These are phyloP conservation scores for Lepidochitona cinerea DNA, from an alignment of 2,888 invertebrate genomes.

Conservation along the genomic window DNA sequence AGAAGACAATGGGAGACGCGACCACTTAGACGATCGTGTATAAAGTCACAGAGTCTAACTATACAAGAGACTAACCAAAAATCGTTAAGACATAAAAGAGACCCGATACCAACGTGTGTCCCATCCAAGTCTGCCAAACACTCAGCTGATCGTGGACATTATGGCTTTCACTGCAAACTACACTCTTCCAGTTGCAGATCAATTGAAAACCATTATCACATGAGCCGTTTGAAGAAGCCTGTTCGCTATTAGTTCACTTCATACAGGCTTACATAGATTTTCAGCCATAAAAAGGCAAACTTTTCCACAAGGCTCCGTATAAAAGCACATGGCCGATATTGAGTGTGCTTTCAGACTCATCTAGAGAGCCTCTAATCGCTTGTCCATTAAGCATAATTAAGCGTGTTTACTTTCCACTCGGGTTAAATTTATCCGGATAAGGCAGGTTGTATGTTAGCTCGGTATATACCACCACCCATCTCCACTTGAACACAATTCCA, in stretches of 20 bases:
- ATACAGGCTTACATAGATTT: not conserved
- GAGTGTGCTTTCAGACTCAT: not conserved
- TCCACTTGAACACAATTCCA: not conserved
- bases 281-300: not conserved
- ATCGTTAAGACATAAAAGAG: not conserved
- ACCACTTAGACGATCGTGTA: not conserved
- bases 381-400: not conserved
- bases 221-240: not conserved
- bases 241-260: not conserved
- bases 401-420: not conserved
- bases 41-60: not conserved
- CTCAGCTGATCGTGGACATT: not conserved
- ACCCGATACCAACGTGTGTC: not conserved
- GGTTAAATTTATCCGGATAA: not conserved
- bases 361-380: not conserved
- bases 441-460: not conserved
- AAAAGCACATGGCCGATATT: not conserved
- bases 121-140: not conserved
- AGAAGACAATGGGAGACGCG: not conserved
- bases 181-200: not conserved
- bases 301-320: not conserved
- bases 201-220: not conserved
- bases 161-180: not conserved
- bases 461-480: not conserved
- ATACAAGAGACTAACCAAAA: not conserved